A percentile compares a stretch with the other conserved stretches of the same genome.
Evolutionary conservation across 2,113 vertebrate species (phyloP).

Genomic region (Potamarius usumacintae): DNA sequence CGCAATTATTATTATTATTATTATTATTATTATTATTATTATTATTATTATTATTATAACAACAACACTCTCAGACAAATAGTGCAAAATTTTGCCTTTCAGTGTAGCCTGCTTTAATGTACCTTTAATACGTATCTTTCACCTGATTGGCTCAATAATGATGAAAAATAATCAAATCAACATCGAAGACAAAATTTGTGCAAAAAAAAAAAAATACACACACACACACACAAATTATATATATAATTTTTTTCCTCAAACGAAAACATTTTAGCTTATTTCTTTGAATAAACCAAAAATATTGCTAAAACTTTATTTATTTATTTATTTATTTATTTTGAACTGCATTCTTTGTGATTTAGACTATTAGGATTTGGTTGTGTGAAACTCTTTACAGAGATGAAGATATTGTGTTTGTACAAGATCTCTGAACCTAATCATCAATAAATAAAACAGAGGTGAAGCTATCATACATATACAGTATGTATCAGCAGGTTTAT

Average conservation of each 20-base stretch:
- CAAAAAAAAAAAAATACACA: neutral
- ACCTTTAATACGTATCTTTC: neutral
- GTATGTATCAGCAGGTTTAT: neutral
- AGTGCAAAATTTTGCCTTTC: neutral
- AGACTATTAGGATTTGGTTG: neutral
- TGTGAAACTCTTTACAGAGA: neutral
- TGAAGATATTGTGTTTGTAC: neutral
- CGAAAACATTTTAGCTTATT: neutral
- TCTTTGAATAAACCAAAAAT: neutral
- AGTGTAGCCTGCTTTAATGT: neutral
- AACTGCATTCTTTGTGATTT: neutral
- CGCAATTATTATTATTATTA: neutral
- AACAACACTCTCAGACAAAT: neutral
- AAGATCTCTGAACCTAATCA: neutral
- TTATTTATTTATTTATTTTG: neutral
- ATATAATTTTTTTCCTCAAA: neutral
- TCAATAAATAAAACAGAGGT: neutral
- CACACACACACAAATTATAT: neutral
- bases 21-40: constrained; percentile 9
- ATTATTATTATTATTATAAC: neutral
- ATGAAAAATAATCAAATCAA: neutral
- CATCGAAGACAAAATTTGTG: neutral
- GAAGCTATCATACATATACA: neutral
- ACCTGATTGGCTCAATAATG: neutral
- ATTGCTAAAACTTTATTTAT: no score